A percentile compares a stretch with the other conserved stretches of the same genome.
Conservation (phyloP, 2,888 invertebrate species). For the Cosmia trapezina region DNA sequence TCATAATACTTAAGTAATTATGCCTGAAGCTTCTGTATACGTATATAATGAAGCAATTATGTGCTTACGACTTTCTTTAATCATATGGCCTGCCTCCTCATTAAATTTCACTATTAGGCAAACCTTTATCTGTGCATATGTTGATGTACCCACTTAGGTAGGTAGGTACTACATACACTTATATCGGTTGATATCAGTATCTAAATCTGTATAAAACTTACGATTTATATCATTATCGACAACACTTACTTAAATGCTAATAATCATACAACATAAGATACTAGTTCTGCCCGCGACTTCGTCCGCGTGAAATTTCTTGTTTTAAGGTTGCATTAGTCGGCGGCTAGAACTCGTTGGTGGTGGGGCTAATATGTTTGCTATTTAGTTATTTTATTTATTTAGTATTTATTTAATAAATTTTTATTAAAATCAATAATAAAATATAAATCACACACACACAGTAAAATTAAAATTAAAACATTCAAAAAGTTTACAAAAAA, state of each 20-base stretch:
- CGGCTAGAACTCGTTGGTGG: too few species aligned
- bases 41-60: constrained; percentile 23
- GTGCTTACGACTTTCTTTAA: constrained; percentile 8
- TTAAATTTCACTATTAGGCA: constrained; percentile 15
- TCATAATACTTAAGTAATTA: not conserved
- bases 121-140: constrained; percentile 6
- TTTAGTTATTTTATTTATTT: too few species aligned
- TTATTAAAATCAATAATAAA: too few species aligned
- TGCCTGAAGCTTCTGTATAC: not conserved
- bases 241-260: not conserved
- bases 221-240: not conserved
- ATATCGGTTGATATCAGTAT: not conserved
- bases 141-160: not conserved
- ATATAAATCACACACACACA: too few species aligned
- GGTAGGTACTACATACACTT: too few species aligned
- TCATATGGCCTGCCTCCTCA: not conserved
- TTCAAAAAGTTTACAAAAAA: too few species aligned
- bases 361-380: too few species aligned
- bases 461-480: too few species aligned
- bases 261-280: not conserved
- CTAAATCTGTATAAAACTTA: constrained; percentile 7
- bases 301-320: too few species aligned
- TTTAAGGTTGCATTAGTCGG: too few species aligned
- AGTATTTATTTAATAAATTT: too few species aligned
- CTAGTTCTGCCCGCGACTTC: too few species aligned